Conservation (phyloP, 2,113 vertebrate species). For the Scatophagus argus region DNA sequence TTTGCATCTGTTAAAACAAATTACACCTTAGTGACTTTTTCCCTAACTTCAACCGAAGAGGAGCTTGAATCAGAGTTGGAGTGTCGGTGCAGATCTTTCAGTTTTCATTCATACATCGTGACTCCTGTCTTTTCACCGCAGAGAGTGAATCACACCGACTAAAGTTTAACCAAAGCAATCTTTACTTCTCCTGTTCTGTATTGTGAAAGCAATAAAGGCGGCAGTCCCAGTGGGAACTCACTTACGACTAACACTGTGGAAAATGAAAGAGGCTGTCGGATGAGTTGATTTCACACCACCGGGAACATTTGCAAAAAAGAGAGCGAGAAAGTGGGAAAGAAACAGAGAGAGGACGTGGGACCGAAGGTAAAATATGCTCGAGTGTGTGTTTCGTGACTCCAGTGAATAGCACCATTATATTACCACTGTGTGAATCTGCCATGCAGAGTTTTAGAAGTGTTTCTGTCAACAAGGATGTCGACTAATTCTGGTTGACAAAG, state of each 20-base stretch:
- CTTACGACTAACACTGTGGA: slow-evolving; percentile 32
- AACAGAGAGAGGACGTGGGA: slow-evolving; percentile 5
- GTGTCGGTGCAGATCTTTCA: neutral
- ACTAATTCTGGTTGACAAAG: slow-evolving; percentile 3
- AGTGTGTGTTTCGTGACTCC: neutral
- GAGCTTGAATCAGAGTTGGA: neutral
- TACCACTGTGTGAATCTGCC: neutral
- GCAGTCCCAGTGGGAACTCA: neutral
- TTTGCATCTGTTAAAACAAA: neutral
- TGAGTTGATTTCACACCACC: slow-evolving; percentile 54
- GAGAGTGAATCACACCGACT: neutral
- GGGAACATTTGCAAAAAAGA: slow-evolving; percentile 9
- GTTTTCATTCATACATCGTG: neutral
- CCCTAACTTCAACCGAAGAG: too few species aligned
- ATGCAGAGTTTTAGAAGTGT: neutral
- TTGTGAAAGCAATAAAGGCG: slow-evolving; percentile 23
- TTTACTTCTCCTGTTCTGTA: neutral
- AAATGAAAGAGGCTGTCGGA: slow-evolving; percentile 35
- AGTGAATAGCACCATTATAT: slow-evolving; percentile 9
- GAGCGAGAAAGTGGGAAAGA: neutral
- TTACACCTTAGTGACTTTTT: neutral
- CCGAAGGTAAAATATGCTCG: slow-evolving; percentile 21
- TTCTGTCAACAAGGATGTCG: neutral
- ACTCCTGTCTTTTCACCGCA: neutral
- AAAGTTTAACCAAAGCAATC: slow-evolving; percentile 22